Evolutionary conservation across 1,140 invertebrate genomes (phyloP).

Genomic region (Bicyclus anynana): DNA sequence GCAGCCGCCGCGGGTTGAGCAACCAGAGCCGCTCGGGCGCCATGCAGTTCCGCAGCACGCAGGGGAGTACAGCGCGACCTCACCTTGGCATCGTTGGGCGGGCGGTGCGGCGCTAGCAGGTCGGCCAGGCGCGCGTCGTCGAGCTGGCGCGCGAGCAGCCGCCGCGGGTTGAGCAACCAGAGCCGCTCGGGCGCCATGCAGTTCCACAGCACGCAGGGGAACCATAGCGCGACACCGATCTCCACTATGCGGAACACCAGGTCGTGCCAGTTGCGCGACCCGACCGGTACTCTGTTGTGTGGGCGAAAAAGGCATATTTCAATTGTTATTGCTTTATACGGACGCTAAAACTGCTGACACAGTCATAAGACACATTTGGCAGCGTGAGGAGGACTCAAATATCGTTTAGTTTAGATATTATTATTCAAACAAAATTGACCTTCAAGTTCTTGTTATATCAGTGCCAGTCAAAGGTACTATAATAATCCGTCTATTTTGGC

Average conservation of each 20-base stretch:
- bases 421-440: too few relatives aligned
- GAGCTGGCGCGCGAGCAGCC: conserved; percentile 83
- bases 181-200: conserved; percentile 95
- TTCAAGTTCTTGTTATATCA: too few relatives aligned
- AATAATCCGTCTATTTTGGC: too few relatives aligned
- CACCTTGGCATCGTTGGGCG: conserved; percentile 45
- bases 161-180: conserved; percentile 95
- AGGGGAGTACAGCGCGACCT: conserved; percentile 95
- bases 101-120: conserved; percentile 30
- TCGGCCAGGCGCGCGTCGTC: conserved; percentile 57
- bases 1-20: conserved; percentile 92
- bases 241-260: conserved; percentile 93
- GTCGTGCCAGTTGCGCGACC: conserved; percentile 94
- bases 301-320: neutral
- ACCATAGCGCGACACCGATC: conserved; percentile 96
- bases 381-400: too few relatives aligned
- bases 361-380: too few relatives aligned
- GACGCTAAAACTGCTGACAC: too few relatives aligned
- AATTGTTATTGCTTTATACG: neutral
- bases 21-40: conserved; percentile 94
- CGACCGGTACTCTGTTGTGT: conserved; percentile 86
- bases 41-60: conserved; percentile 95
- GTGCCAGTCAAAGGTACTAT: too few relatives aligned
- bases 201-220: conserved; percentile 95
- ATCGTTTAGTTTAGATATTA: too few relatives aligned